Percentiles rank a stretch among this genome's conserved stretches.
These are phyloP conservation scores for Gandaritis pyraliata DNA, from an alignment of 2,888 invertebrate genomes.

Conservation along the genomic window DNA sequence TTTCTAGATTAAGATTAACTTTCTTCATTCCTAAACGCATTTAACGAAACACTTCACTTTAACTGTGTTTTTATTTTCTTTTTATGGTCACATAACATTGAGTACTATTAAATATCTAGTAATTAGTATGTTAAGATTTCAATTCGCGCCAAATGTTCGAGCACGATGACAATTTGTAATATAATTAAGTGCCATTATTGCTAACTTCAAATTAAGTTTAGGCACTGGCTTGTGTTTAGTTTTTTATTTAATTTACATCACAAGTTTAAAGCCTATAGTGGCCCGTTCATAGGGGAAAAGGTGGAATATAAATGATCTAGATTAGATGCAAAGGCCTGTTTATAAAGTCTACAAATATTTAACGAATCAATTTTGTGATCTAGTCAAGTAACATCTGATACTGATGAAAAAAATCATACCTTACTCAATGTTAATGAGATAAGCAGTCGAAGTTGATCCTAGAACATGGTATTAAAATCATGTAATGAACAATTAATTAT, in stretches of 20 bases:
- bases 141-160: conserved; percentile 28
- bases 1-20: conserved; percentile 43
- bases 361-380: conserved; percentile 46
- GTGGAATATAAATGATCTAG: too few species aligned
- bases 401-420: conserved; percentile 25
- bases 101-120: too few species aligned
- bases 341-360: conserved; percentile 27
- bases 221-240: conserved; percentile 48
- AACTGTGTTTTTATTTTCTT: conserved; percentile 37
- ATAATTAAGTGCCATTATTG: conserved; percentile 67
- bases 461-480: conserved; percentile 39
- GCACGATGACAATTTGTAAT: conserved; percentile 33
- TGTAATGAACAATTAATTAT: conserved; percentile 33
- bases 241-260: conserved; percentile 38
- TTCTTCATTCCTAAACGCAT: conserved; percentile 67
- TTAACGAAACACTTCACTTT: conserved; percentile 50
- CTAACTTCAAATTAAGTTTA: conserved; percentile 48
- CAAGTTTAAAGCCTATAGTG: too few species aligned
- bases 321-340: too few species aligned
- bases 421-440: background rate
- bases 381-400: conserved; percentile 57
- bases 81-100: conserved; percentile 23
- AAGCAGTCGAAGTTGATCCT: too few species aligned
- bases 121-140: conserved; percentile 32
- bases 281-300: too few species aligned